Percentiles rank a stretch among this genome's conserved stretches.
These are phyloP conservation scores for cattle (Bos taurus) DNA, from an alignment of 2,113 vertebrate genomes.

Conservation along the genomic window DNA sequence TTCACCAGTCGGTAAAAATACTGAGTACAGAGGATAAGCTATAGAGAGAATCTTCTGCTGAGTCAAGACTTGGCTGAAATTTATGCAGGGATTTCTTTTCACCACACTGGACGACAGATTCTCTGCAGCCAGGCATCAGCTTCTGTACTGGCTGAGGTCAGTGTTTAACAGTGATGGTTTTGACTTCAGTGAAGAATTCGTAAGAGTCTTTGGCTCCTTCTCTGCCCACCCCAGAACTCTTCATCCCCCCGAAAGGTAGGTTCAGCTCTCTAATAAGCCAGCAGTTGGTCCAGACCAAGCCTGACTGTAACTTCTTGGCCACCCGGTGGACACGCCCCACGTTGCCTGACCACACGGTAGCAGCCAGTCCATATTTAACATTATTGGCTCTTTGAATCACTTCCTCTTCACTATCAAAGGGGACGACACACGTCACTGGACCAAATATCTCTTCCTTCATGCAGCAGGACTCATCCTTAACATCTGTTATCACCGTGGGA, in stretches of 20 bases:
- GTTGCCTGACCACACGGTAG: constrained; percentile 90
- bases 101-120: fast-evolving
- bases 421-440: constrained; percentile 91
- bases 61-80: not conserved
- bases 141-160: constrained; percentile 56
- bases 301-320: constrained; percentile 87
- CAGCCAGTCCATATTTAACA: constrained; percentile 91
- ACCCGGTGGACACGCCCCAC: constrained; percentile 90
- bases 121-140: not conserved
- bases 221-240: constrained; percentile 93
- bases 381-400: constrained; percentile 88
- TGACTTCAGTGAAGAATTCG: constrained; percentile 97
- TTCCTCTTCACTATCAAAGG: constrained; percentile 93
- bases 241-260: constrained; percentile 97
- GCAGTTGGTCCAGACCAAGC: constrained; percentile 97
- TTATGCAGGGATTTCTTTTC: not conserved
- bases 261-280: constrained; percentile 97
- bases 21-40: not conserved
- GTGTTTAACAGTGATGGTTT: constrained; percentile 93
- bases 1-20: not conserved
- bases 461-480: constrained; percentile 88
- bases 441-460: constrained; percentile 99
- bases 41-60: not conserved
- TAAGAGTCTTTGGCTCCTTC: constrained; percentile 96
- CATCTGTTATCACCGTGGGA: constrained; percentile 89